Conservation (phyloP, 2,797 vertebrate genomes). For the Emys orbicularis region DNA sequence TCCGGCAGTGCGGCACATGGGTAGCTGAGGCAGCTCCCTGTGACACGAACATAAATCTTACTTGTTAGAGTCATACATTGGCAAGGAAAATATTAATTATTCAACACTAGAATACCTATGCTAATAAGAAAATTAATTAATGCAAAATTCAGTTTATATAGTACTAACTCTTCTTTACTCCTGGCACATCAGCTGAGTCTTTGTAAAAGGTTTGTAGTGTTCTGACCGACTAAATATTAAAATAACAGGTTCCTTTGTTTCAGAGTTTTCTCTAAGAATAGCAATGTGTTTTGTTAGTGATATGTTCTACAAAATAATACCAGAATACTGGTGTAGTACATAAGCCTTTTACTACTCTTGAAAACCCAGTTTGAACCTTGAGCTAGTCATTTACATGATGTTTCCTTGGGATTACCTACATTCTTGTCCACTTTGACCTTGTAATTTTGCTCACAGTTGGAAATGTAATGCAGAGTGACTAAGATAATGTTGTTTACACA, state of each 20-base stretch:
- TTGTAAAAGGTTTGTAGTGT: neutral
- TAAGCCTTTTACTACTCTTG: constrained; percentile 73
- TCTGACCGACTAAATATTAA: neutral
- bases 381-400: constrained; percentile 78
- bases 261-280: neutral
- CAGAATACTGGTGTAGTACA: constrained; percentile 54
- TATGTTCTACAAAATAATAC: constrained; percentile 22
- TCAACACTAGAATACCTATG: neutral
- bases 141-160: neutral
- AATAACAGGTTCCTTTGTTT: constrained; percentile 9
- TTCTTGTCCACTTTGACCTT: constrained; percentile 86
- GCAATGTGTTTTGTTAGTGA: constrained; percentile 21
- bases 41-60: neutral
- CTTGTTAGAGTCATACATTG: neutral
- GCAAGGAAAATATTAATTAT: neutral
- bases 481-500: constrained; percentile 91
- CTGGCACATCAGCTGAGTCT: neutral
- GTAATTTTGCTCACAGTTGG: constrained; percentile 85
- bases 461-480: constrained; percentile 84
- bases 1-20: neutral
- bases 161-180: neutral
- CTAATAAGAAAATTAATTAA: neutral
- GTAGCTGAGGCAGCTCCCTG: neutral
- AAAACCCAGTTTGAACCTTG: constrained; percentile 73
- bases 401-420: constrained; percentile 82